phyloP scores from a whole-genome alignment of 2,797 vertebrate species.

The Garrulus glandarius region DNA sequence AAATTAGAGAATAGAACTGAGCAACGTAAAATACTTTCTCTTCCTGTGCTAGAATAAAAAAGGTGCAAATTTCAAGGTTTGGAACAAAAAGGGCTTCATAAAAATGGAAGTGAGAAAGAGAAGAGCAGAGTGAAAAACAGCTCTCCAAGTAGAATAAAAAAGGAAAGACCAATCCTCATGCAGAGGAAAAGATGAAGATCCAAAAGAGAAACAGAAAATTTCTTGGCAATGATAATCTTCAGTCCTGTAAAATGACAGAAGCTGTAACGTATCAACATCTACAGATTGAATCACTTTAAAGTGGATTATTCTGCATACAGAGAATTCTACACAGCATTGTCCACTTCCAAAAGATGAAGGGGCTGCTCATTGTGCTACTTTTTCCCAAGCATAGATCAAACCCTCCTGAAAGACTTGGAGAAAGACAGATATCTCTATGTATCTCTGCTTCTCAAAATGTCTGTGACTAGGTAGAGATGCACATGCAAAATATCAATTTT shows the following conservation, averaged over 20 bases:
- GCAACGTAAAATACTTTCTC: not conserved
- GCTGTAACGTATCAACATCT: not conserved
- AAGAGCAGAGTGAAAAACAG: not conserved
- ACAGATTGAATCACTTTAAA: not conserved
- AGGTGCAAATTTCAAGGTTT: not conserved
- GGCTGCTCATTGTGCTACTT: not conserved
- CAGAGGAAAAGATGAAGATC: not conserved
- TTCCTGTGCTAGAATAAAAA: not conserved
- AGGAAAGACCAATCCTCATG: not conserved
- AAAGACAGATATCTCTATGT: not conserved
- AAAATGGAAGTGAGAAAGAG: not conserved
- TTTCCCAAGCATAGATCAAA: not conserved
- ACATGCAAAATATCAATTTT: not conserved
- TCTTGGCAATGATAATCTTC: not conserved
- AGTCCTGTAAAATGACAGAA: not conserved
- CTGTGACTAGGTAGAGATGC: accelerated
- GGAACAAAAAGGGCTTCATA: not conserved
- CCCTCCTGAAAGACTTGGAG: not conserved
- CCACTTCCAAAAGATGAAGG: not conserved
- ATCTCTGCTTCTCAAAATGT: not conserved
- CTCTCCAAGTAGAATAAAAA: not conserved
- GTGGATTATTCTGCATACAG: not conserved
- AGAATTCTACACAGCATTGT: not conserved
- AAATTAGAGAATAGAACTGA: not conserved
- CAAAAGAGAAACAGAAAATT: not conserved